Evolutionary conservation across 2,888 invertebrate genomes (phyloP).

Genomic region (Limnephilus lunatus): DNA sequence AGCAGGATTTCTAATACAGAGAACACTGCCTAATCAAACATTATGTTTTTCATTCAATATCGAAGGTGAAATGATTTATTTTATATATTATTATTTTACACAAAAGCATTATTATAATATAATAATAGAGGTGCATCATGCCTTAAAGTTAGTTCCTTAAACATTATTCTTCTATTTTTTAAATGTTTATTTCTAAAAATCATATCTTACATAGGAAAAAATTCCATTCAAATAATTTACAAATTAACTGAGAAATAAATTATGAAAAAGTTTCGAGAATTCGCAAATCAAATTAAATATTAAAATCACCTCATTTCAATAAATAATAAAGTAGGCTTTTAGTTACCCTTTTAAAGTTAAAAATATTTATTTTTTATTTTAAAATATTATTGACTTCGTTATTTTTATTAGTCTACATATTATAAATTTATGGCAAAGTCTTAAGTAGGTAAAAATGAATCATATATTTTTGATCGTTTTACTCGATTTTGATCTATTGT

Average conservation of each 20-base stretch:
- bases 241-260: conserved; percentile 34
- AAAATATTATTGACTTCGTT: background rate
- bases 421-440: background rate
- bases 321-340: background rate
- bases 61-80: background rate
- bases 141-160: background rate
- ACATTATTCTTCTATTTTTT: conserved; percentile 7
- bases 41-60: background rate
- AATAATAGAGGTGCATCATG: conserved; percentile 28
- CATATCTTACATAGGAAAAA: conserved; percentile 30
- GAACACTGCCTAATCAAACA: background rate
- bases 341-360: background rate
- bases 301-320: background rate
- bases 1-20: conserved; percentile 3
- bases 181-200: conserved; percentile 34
- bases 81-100: conserved; percentile 18
- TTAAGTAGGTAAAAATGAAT: background rate
- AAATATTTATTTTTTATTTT: background rate
- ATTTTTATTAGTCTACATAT: background rate
- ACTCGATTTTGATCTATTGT: background rate
- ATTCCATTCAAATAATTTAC: conserved; percentile 34
- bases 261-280: background rate
- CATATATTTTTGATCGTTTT: background rate
- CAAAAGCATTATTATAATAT: conserved; percentile 28
- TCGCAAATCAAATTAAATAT: background rate